phyloP scores from a whole-genome alignment of 2,888 invertebrate genomes.

The Xylota segnis region DNA sequence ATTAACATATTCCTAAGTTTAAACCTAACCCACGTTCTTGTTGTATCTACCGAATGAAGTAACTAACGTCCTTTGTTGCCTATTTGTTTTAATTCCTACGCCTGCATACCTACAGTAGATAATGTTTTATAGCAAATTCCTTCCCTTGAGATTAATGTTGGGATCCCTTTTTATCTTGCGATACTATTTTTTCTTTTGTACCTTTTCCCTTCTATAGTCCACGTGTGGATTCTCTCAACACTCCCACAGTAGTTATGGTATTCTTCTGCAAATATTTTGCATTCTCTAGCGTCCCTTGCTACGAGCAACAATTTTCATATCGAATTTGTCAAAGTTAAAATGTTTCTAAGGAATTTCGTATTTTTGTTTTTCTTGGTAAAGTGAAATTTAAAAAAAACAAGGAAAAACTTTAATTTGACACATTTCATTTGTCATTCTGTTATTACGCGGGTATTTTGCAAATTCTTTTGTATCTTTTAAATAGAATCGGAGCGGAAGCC shows the following conservation, averaged over 20 bases:
- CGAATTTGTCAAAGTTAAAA: conserved; percentile 25
- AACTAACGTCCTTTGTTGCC: neutral
- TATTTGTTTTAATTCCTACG: conserved; percentile 19
- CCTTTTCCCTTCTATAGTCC: neutral
- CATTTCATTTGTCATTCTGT: conserved; percentile 54
- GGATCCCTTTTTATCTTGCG: conserved; percentile 13
- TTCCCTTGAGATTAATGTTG: conserved; percentile 23
- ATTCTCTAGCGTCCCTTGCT: neutral
- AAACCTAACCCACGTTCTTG: neutral
- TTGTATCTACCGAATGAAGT: neutral
- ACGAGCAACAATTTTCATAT: neutral
- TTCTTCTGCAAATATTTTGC: conserved; percentile 14
- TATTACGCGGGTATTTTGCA: neutral
- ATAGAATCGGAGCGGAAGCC: neutral
- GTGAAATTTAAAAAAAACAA: conserved; percentile 10
- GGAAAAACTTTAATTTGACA: conserved; percentile 54
- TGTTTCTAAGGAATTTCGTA: neutral
- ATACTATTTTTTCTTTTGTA: neutral
- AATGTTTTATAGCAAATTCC: neutral
- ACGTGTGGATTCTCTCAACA: neutral
- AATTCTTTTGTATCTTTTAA: neutral
- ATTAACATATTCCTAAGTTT: conserved; percentile 3
- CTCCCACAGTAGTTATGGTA: neutral
- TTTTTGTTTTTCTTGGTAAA: neutral
- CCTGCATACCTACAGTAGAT: conserved; percentile 5